phyloP scores from a whole-genome alignment of 2,113 vertebrate genomes.

The Prochilodus magdalenae region DNA sequence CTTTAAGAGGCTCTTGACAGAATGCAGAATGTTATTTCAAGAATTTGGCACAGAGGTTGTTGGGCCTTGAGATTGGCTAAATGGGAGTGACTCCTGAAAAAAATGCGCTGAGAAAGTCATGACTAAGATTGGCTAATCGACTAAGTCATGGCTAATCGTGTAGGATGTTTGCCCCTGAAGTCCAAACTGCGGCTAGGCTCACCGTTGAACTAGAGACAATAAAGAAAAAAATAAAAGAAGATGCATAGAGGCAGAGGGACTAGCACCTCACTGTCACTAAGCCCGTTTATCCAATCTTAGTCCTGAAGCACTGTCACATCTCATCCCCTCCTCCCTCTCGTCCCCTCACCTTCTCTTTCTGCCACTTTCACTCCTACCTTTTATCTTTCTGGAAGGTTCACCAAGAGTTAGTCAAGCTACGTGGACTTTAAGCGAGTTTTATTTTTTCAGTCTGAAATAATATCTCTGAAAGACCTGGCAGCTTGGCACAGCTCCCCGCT shows the following conservation, averaged over 20 bases:
- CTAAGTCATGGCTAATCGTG: not conserved
- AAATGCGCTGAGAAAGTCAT: too few relatives aligned
- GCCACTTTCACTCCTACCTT: conserved; percentile 17
- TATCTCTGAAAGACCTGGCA: conserved; percentile 42
- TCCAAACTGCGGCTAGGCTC: not conserved
- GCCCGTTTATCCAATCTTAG: not conserved
- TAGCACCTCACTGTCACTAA: not conserved
- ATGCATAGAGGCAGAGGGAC: conserved; percentile 1
- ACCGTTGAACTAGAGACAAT: not conserved
- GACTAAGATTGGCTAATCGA: too few relatives aligned
- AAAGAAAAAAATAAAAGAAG: not conserved
- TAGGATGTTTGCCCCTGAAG: not conserved
- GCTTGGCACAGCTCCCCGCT: conserved; percentile 50
- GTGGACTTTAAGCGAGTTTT: conserved; percentile 1
- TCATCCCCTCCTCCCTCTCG: not conserved
- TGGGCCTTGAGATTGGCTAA: conserved; percentile 42
- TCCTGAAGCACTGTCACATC: conserved; percentile 10
- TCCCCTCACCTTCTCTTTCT: conserved; percentile 5
- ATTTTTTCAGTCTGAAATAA: conserved; percentile 58
- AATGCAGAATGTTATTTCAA: conserved; percentile 50
- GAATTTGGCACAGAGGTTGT: conserved; percentile 50
- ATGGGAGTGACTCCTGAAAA: not conserved
- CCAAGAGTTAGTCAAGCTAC: not conserved
- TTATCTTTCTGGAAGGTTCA: conserved; percentile 16
- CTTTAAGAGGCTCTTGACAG: conserved; percentile 66